Percentiles rank a stretch among this genome's conserved stretches.
phyloP scores from a whole-genome alignment of 2,113 vertebrate species.

The Larimichthys polyactis region DNA sequence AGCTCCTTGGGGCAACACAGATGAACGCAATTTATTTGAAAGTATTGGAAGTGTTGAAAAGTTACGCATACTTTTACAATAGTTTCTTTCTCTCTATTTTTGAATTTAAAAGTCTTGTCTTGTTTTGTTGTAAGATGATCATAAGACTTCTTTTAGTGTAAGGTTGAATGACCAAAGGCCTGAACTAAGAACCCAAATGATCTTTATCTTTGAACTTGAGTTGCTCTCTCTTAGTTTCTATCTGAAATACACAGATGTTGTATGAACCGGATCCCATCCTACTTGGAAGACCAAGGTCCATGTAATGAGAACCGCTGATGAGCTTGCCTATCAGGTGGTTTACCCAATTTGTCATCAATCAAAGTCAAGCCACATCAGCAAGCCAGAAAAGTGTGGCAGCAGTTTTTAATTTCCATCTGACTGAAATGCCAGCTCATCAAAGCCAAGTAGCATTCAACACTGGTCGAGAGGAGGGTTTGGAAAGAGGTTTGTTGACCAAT shows the following conservation, averaged over 20 bases:
- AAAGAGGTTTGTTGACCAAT: neutral
- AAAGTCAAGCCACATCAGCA: neutral
- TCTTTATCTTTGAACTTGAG: neutral
- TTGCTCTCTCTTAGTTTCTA: neutral
- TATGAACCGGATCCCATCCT: neutral
- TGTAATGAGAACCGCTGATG: neutral
- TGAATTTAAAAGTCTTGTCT: neutral
- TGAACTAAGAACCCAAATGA: neutral
- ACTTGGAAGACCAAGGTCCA: neutral
- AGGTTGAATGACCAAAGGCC: neutral
- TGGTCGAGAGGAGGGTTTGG: neutral
- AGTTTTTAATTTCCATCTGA: neutral
- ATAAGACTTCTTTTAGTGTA: neutral
- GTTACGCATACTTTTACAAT: constrained; percentile 3
- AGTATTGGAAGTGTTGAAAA: constrained; percentile 22
- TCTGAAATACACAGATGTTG: neutral
- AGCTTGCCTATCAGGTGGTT: neutral
- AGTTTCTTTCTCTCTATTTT: neutral
- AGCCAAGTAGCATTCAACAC: neutral
- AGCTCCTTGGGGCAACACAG: constrained; percentile 39
- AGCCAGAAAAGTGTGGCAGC: neutral
- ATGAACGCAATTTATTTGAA: constrained; percentile 37
- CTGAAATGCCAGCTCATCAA: neutral
- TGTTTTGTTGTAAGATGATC: neutral
- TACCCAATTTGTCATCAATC: neutral